Conservation (phyloP, 2,888 invertebrate genomes). For the Osmoderma eremita region DNA sequence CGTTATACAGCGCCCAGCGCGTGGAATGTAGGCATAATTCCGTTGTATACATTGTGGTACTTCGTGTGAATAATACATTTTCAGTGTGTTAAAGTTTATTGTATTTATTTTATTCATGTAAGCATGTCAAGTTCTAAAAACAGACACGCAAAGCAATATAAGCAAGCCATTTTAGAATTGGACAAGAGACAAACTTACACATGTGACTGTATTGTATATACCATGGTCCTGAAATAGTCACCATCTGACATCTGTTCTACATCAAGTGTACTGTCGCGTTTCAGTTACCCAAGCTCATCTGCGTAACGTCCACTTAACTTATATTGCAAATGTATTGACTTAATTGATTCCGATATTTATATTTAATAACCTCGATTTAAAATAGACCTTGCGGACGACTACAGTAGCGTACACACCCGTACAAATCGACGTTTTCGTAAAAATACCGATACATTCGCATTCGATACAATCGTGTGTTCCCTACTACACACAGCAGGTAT, state of each 20-base stretch:
- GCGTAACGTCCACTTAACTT: slow-evolving; percentile 50
- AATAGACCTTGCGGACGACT: slow-evolving; percentile 39
- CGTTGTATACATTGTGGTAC: slow-evolving; percentile 29
- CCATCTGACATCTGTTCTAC: slow-evolving; percentile 54
- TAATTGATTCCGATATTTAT: slow-evolving; percentile 54
- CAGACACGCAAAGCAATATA: slow-evolving; percentile 45
- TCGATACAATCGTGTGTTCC: no score
- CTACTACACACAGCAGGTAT: no score
- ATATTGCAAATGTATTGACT: slow-evolving; percentile 50
- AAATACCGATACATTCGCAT: background rate
- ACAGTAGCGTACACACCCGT: background rate
- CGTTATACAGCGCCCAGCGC: no score
- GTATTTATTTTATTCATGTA: slow-evolving; percentile 45
- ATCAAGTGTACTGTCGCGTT: slow-evolving; percentile 50
- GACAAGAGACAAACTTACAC: slow-evolving; percentile 52
- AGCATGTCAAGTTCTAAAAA: slow-evolving; percentile 45
- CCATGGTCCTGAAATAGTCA: slow-evolving; percentile 55
- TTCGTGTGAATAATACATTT: slow-evolving; percentile 36
- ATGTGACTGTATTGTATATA: slow-evolving; percentile 55
- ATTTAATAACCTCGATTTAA: slow-evolving; percentile 49
- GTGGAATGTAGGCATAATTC: slow-evolving; percentile 2
- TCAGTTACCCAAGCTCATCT: slow-evolving; percentile 48
- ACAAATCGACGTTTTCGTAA: background rate
- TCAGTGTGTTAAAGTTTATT: slow-evolving; percentile 39
- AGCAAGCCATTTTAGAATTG: slow-evolving; percentile 47